Conservation (phyloP, 2,113 vertebrate genomes). For the Ciconia stormi region DNA sequence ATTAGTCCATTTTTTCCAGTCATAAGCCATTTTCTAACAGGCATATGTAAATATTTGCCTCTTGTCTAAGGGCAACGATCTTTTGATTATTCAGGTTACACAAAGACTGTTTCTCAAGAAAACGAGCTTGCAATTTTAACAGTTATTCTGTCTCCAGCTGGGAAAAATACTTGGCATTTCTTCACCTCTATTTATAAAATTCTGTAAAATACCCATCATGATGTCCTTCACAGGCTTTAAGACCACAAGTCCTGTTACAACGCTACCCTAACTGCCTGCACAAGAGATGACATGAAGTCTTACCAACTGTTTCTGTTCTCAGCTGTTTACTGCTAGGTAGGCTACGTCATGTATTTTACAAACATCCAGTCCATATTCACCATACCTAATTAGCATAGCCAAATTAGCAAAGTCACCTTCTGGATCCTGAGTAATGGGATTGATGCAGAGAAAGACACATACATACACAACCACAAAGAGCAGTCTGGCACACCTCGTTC, state of each 20-base stretch:
- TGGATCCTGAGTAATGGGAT: not conserved
- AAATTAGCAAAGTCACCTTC: not conserved
- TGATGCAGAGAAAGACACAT: not conserved
- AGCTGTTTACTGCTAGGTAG: not conserved
- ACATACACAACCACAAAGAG: not conserved
- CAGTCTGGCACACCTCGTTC: not conserved
- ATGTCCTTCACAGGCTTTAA: not conserved
- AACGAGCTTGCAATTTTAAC: not conserved
- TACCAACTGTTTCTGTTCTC: not conserved
- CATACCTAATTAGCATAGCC: not conserved
- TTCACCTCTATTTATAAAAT: not conserved
- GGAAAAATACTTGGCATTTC: not conserved
- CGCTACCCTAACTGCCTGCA: not conserved
- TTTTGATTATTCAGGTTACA: constrained; percentile 10
- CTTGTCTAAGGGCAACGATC: not conserved
- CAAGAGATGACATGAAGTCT: not conserved
- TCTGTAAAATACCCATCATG: not conserved
- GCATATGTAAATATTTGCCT: not conserved
- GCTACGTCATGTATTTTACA: not conserved
- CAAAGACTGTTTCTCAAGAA: not conserved
- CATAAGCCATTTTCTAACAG: not conserved
- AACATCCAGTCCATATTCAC: not conserved
- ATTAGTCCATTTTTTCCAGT: not conserved
- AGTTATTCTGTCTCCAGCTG: constrained; percentile 2
- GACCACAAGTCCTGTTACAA: not conserved